These are phyloP conservation scores for Nymphalis c-album DNA, from an alignment of 2,888 invertebrate genomes.

Conservation along the genomic window DNA sequence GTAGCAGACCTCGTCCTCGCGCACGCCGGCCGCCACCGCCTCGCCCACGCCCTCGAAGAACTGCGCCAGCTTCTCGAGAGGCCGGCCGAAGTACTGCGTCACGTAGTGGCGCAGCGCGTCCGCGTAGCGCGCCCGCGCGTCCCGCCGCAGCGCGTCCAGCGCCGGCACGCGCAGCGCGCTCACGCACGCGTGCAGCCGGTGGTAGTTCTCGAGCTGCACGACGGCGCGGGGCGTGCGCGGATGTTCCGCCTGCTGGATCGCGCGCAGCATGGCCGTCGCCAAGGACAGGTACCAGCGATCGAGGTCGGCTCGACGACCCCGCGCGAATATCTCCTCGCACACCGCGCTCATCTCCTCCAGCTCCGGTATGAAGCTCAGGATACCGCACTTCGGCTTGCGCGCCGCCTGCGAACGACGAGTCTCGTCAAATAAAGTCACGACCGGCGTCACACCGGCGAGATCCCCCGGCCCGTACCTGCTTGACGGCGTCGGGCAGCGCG, in stretches of 20 bases:
- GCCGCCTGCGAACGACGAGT: slow-evolving; percentile 54
- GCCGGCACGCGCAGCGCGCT: slow-evolving; percentile 94
- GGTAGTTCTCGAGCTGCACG: slow-evolving; percentile 96
- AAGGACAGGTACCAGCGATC: slow-evolving; percentile 94
- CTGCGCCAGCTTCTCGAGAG: slow-evolving; percentile 83
- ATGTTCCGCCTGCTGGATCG: slow-evolving; percentile 91
- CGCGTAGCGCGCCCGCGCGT: slow-evolving; percentile 91
- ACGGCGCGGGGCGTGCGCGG: slow-evolving; percentile 96
- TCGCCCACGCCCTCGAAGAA: slow-evolving; percentile 99
- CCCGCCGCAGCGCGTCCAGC: slow-evolving; percentile 92
- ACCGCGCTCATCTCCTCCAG: slow-evolving; percentile 94
- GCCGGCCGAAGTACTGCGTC: slow-evolving; percentile 94
- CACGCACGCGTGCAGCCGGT: slow-evolving; percentile 92
- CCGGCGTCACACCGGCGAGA: slow-evolving; percentile 13
- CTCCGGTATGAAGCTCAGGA: slow-evolving; percentile 93
- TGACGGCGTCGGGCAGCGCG: slow-evolving; percentile 86
- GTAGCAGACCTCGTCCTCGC: slow-evolving; percentile 98
- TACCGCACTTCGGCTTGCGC: slow-evolving; percentile 89
- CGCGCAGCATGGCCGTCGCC: slow-evolving; percentile 91
- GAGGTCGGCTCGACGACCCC: slow-evolving; percentile 92
- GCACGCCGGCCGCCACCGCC: slow-evolving; percentile 95
- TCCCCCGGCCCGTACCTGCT: slow-evolving; percentile 41
- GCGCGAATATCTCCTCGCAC: slow-evolving; percentile 93
- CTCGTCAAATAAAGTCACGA: not conserved
- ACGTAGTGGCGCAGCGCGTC: slow-evolving; percentile 96